Base-by-base conservation (phyloP, 2,888 invertebrate genomes). In the Cremastobaeus sp. region DNA sequence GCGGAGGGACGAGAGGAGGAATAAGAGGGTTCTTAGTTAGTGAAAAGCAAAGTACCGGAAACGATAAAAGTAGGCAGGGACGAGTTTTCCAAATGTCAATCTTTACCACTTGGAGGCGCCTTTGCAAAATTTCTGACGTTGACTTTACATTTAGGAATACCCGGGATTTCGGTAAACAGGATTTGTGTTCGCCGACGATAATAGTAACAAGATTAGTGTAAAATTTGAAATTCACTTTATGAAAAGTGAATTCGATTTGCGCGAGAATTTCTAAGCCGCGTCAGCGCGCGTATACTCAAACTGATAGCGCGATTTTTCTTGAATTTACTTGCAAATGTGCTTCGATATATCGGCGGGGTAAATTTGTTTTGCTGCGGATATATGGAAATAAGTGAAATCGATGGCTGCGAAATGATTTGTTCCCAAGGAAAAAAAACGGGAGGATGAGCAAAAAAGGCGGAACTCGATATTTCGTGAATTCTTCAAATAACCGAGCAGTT, bases 401-500 rank as follows among this genome's bases (percentile, higher is more conserved):
- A 74, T 74, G 65, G 59, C 39, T 65, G 64, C 65, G 37, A 65
- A 65, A 74, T 74, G 74, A 69, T 74, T 68, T 65, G 74, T 69
- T 74, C 69, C 57, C 54, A 54, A 54, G 60, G 69, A 64, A 55
- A 50, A 28, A 17, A 11, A 18, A 12, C 25, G 20, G 8, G 20
- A 15, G 34, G 30, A 14, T 9, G 14, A 28, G 8, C 17, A 69
- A 60, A 66, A 69, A 69, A 74, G 57, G 68, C 70, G 78, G 76
- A 79, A 79, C 77, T 77, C 70, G 77, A 79, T 79, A 79, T 77
- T 78, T 75, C 76, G 70, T 75, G 71, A 75, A 78, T 79, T 78
- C 77, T 72, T 73, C 77, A 77, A 78, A 79, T 78, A 77, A 72
- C 74, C 75, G 48, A 74, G 64, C 62, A 78, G 79, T 77, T 79